Evolutionary conservation across 2,888 invertebrate species (phyloP).

Genomic region (Autographa gamma): DNA sequence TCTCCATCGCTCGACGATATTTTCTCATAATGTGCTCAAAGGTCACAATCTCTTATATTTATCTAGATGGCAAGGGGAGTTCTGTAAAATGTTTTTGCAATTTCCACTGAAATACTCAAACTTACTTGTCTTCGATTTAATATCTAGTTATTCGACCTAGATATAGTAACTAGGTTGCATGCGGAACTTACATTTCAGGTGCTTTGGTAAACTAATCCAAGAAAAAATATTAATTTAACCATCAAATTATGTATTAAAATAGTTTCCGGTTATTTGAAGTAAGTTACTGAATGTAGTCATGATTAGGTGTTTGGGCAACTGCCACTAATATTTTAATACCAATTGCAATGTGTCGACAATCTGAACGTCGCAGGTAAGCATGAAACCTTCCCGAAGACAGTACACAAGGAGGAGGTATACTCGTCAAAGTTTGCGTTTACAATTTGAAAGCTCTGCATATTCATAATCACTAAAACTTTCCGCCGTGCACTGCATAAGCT

Average conservation of each 20-base stretch:
- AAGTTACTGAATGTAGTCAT: no score
- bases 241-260: no score
- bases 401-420: constrained; percentile 25
- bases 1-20: constrained; percentile 74
- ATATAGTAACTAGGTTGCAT: not conserved
- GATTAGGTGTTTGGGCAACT: no score
- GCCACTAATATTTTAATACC: no score
- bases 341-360: not conserved
- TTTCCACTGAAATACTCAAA: constrained; percentile 39
- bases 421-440: constrained; percentile 61
- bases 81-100: constrained; percentile 60
- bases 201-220: no score
- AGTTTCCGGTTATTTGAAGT: no score
- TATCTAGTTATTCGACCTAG: constrained; percentile 6
- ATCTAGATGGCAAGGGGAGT: constrained; percentile 72
- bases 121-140: constrained; percentile 19
- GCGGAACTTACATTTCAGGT: not conserved
- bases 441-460: constrained; percentile 65
- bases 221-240: no score
- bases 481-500: constrained; percentile 46
- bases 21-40: constrained; percentile 77
- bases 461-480: constrained; percentile 63
- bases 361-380: not conserved
- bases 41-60: constrained; percentile 78
- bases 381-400: constrained; percentile 18